phyloP scores from a whole-genome alignment of 1,140 invertebrate species.

The Anastrepha ludens region DNA sequence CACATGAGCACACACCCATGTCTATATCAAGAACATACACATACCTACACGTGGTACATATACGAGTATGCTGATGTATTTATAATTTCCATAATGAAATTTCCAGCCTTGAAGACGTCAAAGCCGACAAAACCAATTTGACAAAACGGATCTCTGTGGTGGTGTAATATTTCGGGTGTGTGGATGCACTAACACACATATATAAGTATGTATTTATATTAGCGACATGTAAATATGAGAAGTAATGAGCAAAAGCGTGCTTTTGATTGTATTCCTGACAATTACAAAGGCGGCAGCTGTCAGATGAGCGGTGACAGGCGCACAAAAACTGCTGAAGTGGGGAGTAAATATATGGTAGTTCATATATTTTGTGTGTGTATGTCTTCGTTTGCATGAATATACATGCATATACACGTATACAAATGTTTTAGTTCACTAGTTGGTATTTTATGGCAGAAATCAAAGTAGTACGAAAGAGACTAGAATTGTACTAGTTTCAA shows the following conservation, averaged over 20 bases:
- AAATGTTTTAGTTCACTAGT: too few relatives aligned
- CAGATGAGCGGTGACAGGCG: not conserved
- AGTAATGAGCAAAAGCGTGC: not conserved
- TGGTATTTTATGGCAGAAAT: too few relatives aligned
- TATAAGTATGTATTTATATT: not conserved
- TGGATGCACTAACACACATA: not conserved
- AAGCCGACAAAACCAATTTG: constrained; percentile 22
- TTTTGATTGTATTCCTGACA: not conserved
- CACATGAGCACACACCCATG: too few relatives aligned
- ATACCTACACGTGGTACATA: too few relatives aligned
- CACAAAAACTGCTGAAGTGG: not conserved
- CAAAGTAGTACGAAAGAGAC: too few relatives aligned
- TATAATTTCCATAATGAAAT: constrained; percentile 9
- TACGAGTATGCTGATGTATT: not conserved
- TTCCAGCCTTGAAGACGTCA: not conserved
- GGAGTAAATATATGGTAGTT: not conserved
- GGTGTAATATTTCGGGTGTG: not conserved
- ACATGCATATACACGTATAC: too few relatives aligned
- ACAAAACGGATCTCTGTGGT: not conserved
- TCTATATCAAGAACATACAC: too few relatives aligned
- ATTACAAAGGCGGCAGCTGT: not conserved
- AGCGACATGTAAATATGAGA: not conserved
- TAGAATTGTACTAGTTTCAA: too few relatives aligned
- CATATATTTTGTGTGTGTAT: not conserved
- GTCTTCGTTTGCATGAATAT: too few relatives aligned